Evolutionary conservation across 92 coral and sea anemone genomes (phyloP).

Genomic region (Parazoanthus swiftii): DNA sequence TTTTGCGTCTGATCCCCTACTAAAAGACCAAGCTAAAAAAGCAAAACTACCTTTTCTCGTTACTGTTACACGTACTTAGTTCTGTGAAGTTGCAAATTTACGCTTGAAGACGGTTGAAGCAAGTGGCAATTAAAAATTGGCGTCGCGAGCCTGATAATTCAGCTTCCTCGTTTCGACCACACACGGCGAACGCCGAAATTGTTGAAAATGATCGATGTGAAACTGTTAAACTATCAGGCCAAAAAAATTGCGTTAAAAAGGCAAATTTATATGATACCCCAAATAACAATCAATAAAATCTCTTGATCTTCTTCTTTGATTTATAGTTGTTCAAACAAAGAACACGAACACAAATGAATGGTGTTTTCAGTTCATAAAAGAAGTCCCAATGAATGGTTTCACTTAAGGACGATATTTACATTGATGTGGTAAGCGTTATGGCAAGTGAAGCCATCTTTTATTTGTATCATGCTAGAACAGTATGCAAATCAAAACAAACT

Average conservation of each 20-base stretch:
- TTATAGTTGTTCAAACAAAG: neutral
- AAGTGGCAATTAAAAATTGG: neutral
- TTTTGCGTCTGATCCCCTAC: neutral
- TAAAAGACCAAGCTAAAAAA: neutral
- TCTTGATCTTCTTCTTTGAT: neutral
- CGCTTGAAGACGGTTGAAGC: neutral
- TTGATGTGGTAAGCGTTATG: neutral
- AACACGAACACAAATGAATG: neutral
- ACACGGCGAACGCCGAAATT: neutral
- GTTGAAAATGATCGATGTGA: neutral
- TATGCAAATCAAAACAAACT: neutral
- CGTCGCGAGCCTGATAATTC: neutral
- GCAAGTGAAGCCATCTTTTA: neutral
- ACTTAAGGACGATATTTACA: neutral
- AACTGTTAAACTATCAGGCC: neutral
- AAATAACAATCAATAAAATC: too few relatives aligned
- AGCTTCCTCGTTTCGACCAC: neutral
- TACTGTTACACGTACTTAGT: neutral
- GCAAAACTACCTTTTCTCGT: neutral
- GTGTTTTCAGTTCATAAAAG: too few relatives aligned
- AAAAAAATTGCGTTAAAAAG: too few relatives aligned
- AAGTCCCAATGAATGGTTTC: neutral
- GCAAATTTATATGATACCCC: neutral
- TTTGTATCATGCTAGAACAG: neutral
- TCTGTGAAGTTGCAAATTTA: neutral